Evolutionary conservation across 2,888 invertebrate genomes (phyloP), one percentile per base, ranked within the genome.

Genomic region (Ichneumoninae sp.): DNA sequence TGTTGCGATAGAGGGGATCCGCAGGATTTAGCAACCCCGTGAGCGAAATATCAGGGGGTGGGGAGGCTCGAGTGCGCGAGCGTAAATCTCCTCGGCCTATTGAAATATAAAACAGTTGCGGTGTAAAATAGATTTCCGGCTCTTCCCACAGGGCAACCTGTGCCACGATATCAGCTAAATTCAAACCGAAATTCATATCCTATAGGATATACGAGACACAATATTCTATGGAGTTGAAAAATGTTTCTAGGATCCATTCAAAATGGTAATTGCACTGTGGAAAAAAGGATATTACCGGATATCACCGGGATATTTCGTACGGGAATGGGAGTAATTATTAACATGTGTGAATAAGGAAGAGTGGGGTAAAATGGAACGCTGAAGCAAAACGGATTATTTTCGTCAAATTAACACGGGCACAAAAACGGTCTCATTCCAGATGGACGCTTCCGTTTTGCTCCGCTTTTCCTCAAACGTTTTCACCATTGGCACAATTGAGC

Each of bases 21-120:
- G 82, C 80, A 86, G 90, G 91, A 92, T 92, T 92, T 91, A 92
- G 91, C 90, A 90, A 89, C 88, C 81, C 87, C 87, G 82, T 80
- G 85, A 88, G 88, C 57, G 52, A 72, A 26, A 66, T 77, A 82
- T 80, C 72, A 16, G 68, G 68, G 3, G 54, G 54, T 26, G 33
- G 44, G 44, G 22, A 30, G 78, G 70, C 54, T 80, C 76, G 78
- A 44, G 77, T 77, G 62, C 40, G 65, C 78, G 71, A 88, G 89
- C 87, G 87, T 89, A 90, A 91, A 90, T 90, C 84, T 50, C 62
- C 62, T 68, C 86, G 60, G 47, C 86, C 89, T 84, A 88, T 89
- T 89, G 88, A 89, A 90, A 89, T 87, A 88, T 87, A 84, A 87
- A 89, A 79, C 83, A 86, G 82, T 84, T 50, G 44, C 60, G 57